phyloP scores from a whole-genome alignment of 2,113 vertebrate genomes.

The Phaethon lepturus region DNA sequence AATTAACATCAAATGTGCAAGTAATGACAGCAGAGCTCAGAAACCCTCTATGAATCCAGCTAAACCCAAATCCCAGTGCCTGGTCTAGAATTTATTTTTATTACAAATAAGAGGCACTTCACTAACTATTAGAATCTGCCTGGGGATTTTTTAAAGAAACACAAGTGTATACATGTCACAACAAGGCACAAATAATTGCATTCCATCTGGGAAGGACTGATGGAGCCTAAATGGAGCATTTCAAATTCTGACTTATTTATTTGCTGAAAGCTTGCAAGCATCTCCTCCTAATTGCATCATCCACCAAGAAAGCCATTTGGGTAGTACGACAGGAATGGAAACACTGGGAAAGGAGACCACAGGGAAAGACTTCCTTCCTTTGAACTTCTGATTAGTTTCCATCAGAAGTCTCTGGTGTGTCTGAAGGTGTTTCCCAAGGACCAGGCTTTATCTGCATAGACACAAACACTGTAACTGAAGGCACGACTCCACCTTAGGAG shows the following conservation, averaged over 20 bases:
- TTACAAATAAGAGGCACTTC: conserved; percentile 5
- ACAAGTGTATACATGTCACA: not conserved
- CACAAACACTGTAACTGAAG: not conserved
- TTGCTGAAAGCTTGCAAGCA: not conserved
- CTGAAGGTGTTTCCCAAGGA: not conserved
- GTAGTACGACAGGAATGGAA: not conserved
- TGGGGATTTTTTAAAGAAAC: not conserved
- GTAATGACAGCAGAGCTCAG: not conserved
- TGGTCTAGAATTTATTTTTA: conserved; percentile 9
- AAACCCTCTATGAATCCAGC: not conserved
- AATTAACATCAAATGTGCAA: not conserved
- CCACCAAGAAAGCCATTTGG: not conserved
- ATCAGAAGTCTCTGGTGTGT: not conserved
- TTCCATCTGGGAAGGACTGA: not conserved
- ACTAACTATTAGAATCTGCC: not conserved
- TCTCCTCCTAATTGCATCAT: conserved; percentile 7
- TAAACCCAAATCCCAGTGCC: not conserved
- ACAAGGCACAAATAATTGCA: not conserved
- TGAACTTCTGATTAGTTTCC: conserved; percentile 6
- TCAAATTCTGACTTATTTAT: not conserved
- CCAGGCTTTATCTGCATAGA: not conserved
- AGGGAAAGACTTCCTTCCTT: not conserved
- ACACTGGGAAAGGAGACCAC: not conserved
- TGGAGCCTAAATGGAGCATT: not conserved
- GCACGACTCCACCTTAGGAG: not conserved